Percentiles rank a stretch among this genome's conserved stretches.
Conservation (phyloP, 2,113 vertebrate species). For the Campylomormyrus tamandua region DNA sequence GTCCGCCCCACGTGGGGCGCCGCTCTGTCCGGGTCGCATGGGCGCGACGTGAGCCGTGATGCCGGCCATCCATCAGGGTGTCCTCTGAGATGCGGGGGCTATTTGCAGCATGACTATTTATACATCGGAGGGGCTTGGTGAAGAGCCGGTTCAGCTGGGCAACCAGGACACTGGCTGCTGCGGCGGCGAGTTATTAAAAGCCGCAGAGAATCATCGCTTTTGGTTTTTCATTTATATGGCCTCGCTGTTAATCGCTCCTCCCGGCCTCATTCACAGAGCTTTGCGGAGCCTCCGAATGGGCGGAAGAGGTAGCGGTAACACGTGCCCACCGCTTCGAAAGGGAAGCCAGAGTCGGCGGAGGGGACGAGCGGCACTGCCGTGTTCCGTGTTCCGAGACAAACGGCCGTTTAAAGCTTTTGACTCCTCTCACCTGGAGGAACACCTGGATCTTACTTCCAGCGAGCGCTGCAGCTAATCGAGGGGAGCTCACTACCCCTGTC, state of each 20-base stretch:
- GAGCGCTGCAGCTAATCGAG: neutral
- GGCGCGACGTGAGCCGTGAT: neutral
- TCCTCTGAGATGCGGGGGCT: neutral
- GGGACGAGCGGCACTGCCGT: neutral
- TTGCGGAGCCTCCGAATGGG: neutral
- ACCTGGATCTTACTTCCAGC: neutral
- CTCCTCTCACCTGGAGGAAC: neutral
- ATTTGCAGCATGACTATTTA: neutral
- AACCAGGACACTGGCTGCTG: neutral
- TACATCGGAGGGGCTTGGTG: neutral
- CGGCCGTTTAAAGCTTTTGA: neutral
- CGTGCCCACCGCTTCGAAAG: neutral
- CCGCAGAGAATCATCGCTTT: neutral
- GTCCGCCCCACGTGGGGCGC: neutral
- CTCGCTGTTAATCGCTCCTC: neutral
- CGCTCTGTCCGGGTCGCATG: neutral
- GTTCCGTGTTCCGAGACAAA: neutral
- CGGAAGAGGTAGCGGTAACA: neutral
- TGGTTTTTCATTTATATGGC: neutral
- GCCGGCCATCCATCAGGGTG: conserved; percentile 2
- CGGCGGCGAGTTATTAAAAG: neutral
- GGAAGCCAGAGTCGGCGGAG: neutral
- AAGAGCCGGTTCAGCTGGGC: neutral
- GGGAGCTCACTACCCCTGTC: neutral
- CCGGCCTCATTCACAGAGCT: neutral